Evolutionary conservation across 2,888 invertebrate species (phyloP), one percentile per base, ranked within the genome.

Genomic region (Rosalia funebris): DNA sequence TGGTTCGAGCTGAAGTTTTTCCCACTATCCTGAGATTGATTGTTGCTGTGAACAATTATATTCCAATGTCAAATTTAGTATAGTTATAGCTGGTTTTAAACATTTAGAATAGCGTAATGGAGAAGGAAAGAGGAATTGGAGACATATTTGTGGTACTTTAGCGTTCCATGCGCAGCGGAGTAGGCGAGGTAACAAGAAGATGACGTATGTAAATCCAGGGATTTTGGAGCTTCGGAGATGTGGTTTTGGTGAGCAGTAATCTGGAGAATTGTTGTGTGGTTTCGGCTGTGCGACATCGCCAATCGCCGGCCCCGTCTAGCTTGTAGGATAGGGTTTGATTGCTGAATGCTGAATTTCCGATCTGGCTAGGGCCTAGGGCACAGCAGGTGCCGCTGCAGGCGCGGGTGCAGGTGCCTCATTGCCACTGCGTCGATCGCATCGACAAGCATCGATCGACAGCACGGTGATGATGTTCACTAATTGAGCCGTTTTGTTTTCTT

Each of bases 291-390:
- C 9, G 34, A 44, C 45, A 39, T 60, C 68, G 46, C 65, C 62
- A 65, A 64, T 68, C 57, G 65, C 31, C 68, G 60, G 57, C 74
- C 76, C 76, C 71, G 72, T 75, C 74, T 77, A 77, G 78, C 80
- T 78, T 79, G 72, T 78, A 78, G 76, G 75, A 74, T 76, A 77
- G 75, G 72, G 72, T 78, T 77, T 77, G 78, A 77, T 77, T 79
- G 78, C 78, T 76, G 77, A 78, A 76, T 77, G 77, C 76, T 70
- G 57, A 59, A 53, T 60, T 66, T 62, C 58, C 59, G 60, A 59
- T 39, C 58, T 59, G 62, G 61, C 63, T 70, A 71, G 65, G 71
- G 67, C 65, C 63, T 71, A 65, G 66, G 68, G 59, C 65, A 62
- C 64, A 63, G 66, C 68, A 65, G 66, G 64, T 71, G 71, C 60